phyloP scores from a whole-genome alignment of 2,888 invertebrate genomes.

The Eudemis profundana region DNA sequence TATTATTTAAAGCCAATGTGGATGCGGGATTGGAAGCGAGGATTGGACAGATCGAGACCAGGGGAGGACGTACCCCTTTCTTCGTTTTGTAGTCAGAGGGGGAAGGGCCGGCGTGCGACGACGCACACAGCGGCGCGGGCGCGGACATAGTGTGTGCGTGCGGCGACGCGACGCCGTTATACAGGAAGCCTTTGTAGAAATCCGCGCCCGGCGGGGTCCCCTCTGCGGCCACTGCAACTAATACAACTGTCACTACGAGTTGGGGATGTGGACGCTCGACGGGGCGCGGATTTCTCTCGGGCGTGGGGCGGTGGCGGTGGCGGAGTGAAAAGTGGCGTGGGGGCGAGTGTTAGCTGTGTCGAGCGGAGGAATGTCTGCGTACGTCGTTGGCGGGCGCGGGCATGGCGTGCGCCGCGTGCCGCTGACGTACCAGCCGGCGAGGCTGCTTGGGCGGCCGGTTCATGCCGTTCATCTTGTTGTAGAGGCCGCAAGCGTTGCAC shows the following conservation, averaged over 20 bases:
- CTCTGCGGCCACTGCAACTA: conserved; percentile 93
- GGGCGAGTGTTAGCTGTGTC: conserved; percentile 49
- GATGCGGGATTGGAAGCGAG: conserved; percentile 46
- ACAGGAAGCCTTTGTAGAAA: conserved; percentile 94
- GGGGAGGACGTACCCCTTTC: conserved; percentile 80
- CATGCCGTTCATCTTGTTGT: conserved; percentile 99
- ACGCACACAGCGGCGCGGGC: conserved; percentile 47
- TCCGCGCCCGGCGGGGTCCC: conserved; percentile 93
- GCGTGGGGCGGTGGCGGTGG: conserved; percentile 50
- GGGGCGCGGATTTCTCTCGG: conserved; percentile 72
- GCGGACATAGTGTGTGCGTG: conserved; percentile 59
- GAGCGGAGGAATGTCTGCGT: conserved; percentile 65
- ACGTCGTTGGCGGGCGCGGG: conserved; percentile 71
- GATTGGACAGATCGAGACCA: conserved; percentile 46
- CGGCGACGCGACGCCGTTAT: conserved; percentile 86
- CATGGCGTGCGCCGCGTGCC: conserved; percentile 75
- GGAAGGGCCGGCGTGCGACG: conserved; percentile 59
- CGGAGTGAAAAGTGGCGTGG: conserved; percentile 51
- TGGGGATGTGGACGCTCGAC: conserved; percentile 63
- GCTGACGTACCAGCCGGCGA: conserved; percentile 96
- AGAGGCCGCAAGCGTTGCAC: conserved; percentile 99
- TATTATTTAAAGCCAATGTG: conserved; percentile 39
- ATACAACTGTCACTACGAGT: conserved; percentile 66
- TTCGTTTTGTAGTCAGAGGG: conserved; percentile 82
- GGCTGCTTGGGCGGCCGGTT: conserved; percentile 99